These are phyloP conservation scores for Drosophila mauritiana DNA, from an alignment of 1,140 invertebrate genomes.

Conservation along the genomic window DNA sequence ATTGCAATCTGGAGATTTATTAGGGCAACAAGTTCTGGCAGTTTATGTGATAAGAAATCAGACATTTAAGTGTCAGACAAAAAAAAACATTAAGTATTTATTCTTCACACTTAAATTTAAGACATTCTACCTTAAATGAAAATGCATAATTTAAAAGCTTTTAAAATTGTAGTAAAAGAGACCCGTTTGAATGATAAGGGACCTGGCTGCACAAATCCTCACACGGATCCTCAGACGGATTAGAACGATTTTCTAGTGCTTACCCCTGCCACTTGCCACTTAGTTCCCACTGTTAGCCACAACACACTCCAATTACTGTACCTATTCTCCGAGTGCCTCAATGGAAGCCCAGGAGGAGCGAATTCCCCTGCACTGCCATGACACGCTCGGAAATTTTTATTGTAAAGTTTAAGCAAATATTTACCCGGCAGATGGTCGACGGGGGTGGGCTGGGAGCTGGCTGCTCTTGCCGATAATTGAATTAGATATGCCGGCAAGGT, in stretches of 20 bases:
- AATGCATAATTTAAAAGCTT: too few species aligned
- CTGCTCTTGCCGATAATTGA: constrained; percentile 63
- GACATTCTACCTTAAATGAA: too few species aligned
- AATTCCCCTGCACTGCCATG: constrained; percentile 35
- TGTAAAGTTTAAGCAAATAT: constrained; percentile 64
- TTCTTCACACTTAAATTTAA: too few species aligned
- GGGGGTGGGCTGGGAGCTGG: constrained; percentile 2
- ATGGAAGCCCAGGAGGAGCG: constrained; percentile 3
- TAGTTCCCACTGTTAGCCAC: constrained; percentile 20
- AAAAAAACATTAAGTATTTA: too few species aligned
- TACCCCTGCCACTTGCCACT: constrained; percentile 2
- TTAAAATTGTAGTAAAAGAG: too few species aligned
- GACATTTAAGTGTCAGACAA: background rate
- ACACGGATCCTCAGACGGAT: background rate
- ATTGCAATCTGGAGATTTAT: background rate
- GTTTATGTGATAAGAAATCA: background rate
- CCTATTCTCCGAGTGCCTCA: constrained; percentile 15
- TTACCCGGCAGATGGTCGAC: constrained; percentile 46
- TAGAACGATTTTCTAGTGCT: constrained; percentile 7
- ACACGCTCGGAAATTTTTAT: constrained; percentile 54
- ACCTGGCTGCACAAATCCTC: background rate
- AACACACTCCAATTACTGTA: constrained; percentile 37
- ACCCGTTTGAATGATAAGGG: too few species aligned
- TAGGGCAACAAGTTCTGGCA: background rate
- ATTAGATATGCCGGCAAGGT: constrained; percentile 43